Percentiles rank a stretch among this genome's conserved stretches.
Evolutionary conservation across 1,140 invertebrate genomes (phyloP).

Genomic region (Leptinotarsa defecta): DNA sequence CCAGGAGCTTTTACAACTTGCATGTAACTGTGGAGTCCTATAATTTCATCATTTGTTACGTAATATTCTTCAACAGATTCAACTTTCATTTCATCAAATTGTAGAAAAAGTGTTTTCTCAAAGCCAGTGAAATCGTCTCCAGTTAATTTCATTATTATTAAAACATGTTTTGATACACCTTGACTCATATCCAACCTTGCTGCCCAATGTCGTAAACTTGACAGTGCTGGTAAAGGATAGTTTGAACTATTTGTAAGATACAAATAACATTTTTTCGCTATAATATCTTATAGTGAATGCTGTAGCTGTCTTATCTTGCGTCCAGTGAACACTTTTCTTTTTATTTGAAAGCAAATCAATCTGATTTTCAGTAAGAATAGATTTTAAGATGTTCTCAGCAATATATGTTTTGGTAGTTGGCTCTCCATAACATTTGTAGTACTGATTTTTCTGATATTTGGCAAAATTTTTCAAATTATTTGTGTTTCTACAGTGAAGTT

Average conservation of each 20-base stretch:
- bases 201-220: not conserved
- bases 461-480: too few relatives aligned
- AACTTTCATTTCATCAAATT: not conserved
- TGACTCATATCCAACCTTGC: not conserved
- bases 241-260: not conserved
- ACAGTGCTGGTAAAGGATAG: not conserved
- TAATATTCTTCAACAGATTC: not conserved
- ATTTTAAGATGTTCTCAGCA: not conserved
- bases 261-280: not conserved
- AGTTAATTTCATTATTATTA: not conserved
- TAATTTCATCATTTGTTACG: not conserved
- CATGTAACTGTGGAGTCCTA: not conserved
- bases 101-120: not conserved
- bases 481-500: too few relatives aligned
- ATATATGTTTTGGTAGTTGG: not conserved
- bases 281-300: not conserved
- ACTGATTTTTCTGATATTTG: not conserved
- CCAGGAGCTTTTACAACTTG: constrained; percentile 52
- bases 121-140: not conserved
- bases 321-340: not conserved
- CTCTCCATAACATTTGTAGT: not conserved
- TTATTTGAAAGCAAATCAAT: not conserved
- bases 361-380: not conserved
- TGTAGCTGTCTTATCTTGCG: not conserved
- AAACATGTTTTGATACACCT: not conserved